Percentiles rank a stretch among this genome's conserved stretches.
Evolutionary conservation across 1,140 invertebrate genomes (phyloP).

Genomic region (Mya arenaria): DNA sequence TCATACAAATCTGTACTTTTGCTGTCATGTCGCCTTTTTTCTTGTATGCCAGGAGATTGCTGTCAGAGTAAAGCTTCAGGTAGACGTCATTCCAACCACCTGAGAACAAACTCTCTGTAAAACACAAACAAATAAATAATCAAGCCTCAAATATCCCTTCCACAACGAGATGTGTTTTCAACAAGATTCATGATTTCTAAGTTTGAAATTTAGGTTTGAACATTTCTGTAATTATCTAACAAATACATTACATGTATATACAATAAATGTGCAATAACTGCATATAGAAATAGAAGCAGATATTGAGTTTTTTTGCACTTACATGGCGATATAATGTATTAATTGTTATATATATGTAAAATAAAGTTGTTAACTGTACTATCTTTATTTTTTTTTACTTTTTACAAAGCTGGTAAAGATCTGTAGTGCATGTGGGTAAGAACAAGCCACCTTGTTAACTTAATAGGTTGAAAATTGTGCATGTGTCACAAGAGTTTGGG

Average conservation of each 20-base stretch:
- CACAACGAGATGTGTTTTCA: too few relatives aligned
- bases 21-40: slow-evolving; percentile 71
- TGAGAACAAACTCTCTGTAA: slow-evolving; percentile 72
- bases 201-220: not conserved
- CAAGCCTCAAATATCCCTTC: not conserved
- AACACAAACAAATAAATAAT: slow-evolving; percentile 27
- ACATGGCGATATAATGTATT: too few relatives aligned
- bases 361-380: too few relatives aligned
- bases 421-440: too few relatives aligned
- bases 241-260: not conserved
- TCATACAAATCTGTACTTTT: slow-evolving; percentile 70
- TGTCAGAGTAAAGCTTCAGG: slow-evolving; percentile 68
- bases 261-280: not conserved
- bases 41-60: slow-evolving; percentile 71
- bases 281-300: not conserved
- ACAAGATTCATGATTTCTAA: too few relatives aligned
- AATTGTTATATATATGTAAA: too few relatives aligned
- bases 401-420: too few relatives aligned
- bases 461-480: too few relatives aligned
- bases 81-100: slow-evolving; percentile 76
- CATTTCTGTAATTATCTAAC: not conserved
- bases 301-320: too few relatives aligned
- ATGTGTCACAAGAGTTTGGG: not conserved
- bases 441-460: too few relatives aligned
- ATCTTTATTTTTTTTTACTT: too few relatives aligned